phyloP scores from a whole-genome alignment of 2,888 invertebrate genomes.

The Ophraella communa region DNA sequence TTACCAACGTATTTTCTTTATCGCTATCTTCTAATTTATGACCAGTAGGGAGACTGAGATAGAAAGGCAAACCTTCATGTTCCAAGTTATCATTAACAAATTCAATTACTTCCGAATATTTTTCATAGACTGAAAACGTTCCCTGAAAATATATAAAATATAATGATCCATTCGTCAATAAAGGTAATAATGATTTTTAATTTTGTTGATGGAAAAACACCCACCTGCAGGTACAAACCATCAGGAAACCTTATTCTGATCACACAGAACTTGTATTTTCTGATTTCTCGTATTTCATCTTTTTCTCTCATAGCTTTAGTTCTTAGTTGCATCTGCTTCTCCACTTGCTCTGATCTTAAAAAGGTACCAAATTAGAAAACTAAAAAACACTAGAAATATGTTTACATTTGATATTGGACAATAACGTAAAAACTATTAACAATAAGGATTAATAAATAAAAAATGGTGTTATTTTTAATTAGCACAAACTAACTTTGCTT shows the following conservation, averaged over 20 bases:
- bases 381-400: too few species aligned
- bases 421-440: too few species aligned
- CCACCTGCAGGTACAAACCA: conserved; percentile 79
- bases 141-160: conserved; percentile 67
- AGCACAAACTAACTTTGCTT: too few species aligned
- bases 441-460: too few species aligned
- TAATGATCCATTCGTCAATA: neutral
- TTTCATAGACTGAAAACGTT: conserved; percentile 87
- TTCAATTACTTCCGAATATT: conserved; percentile 73
- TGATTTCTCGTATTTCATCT: conserved; percentile 80
- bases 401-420: too few species aligned
- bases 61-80: conserved; percentile 72
- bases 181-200: too few species aligned
- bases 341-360: conserved; percentile 75
- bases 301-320: conserved; percentile 96
- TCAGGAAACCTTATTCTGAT: conserved; percentile 90
- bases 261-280: conserved; percentile 84
- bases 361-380: too few species aligned
- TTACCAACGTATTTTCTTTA: conserved; percentile 75
- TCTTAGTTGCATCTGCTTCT: conserved; percentile 81
- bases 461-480: too few species aligned
- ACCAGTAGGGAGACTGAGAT: conserved; percentile 72
- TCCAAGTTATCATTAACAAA: conserved; percentile 82
- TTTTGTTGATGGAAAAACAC: too few species aligned
- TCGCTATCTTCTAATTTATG: conserved; percentile 72